Conservation (phyloP, 2,113 vertebrate species). For the Ictalurus punctatus region DNA sequence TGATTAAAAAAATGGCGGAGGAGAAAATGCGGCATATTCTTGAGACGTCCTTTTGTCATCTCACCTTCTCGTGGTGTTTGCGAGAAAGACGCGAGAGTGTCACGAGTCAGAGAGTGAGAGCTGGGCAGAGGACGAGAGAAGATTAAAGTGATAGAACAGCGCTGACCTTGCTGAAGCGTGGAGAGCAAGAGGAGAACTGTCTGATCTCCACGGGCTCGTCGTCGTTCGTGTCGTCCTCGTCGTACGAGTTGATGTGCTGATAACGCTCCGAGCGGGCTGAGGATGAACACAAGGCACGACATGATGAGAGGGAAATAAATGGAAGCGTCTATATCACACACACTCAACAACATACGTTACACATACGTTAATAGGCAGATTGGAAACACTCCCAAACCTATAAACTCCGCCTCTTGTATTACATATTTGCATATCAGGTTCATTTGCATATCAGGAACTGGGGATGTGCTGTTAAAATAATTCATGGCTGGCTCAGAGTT, state of each 20-base stretch:
- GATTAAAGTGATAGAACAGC: not conserved
- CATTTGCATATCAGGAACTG: not conserved
- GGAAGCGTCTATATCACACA: not conserved
- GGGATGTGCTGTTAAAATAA: not conserved
- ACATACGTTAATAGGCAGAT: not conserved
- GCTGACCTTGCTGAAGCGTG: constrained; percentile 89
- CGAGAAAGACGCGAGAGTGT: not conserved
- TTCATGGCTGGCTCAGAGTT: not conserved
- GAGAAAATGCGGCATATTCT: not conserved
- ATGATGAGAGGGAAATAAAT: not conserved
- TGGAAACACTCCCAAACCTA: too few species aligned
- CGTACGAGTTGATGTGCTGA: constrained; percentile 87
- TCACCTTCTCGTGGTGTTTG: not conserved
- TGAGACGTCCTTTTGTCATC: not conserved
- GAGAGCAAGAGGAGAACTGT: constrained; percentile 91
- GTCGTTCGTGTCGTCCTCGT: constrained; percentile 91
- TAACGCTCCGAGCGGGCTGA: constrained; percentile 89
- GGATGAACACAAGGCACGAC: constrained; percentile 4
- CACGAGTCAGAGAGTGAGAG: not conserved
- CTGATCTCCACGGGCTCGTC: constrained; percentile 92
- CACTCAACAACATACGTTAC: too few species aligned
- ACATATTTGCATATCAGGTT: not conserved
- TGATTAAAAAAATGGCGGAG: not conserved
- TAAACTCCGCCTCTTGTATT: not conserved
- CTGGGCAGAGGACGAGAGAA: not conserved